A percentile compares a stretch with the other conserved stretches of the same genome.
These are phyloP conservation scores for Actias luna DNA, from an alignment of 2,888 invertebrate species.

Conservation along the genomic window DNA sequence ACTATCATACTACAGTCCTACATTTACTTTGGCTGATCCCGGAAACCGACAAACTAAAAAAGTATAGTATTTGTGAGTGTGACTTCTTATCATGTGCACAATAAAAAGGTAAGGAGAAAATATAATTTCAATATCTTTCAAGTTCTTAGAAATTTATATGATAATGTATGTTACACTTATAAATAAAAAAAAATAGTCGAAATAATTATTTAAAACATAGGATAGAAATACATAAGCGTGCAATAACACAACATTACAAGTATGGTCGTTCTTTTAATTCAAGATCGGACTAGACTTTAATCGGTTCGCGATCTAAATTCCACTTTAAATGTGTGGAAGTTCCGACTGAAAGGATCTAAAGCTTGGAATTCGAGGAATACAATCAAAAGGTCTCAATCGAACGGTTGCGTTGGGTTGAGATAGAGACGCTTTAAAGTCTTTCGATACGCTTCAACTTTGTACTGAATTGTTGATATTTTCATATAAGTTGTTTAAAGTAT, in stretches of 20 bases:
- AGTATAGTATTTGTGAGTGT: too few relatives aligned
- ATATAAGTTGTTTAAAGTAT: background rate
- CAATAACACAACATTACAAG: background rate
- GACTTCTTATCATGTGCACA: too few relatives aligned
- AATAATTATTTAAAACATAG: too few relatives aligned
- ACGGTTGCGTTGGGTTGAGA: conserved; percentile 29
- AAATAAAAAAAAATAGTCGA: too few relatives aligned
- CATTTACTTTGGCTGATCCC: too few relatives aligned
- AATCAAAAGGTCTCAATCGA: conserved; percentile 43
- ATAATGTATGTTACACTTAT: too few relatives aligned
- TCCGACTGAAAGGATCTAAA: conserved; percentile 36
- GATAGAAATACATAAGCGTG: too few relatives aligned
- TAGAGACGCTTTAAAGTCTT: conserved; percentile 41
- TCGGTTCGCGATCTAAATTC: conserved; percentile 38
- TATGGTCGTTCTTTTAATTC: conserved; percentile 4
- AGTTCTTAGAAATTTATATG: too few relatives aligned
- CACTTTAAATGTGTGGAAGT: conserved; percentile 40
- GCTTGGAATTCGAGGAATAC: conserved; percentile 41
- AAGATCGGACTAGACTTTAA: conserved; percentile 4
- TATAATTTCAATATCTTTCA: too few relatives aligned
- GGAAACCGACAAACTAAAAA: too few relatives aligned
- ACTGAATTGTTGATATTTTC: background rate
- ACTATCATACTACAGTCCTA: too few relatives aligned
- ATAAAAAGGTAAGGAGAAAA: too few relatives aligned
- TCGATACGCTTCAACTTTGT: conserved; percentile 31